Evolutionary conservation across 2,797 vertebrate genomes (phyloP), one percentile per base, ranked within the genome.

Genomic region (Myotis planiceps): DNA sequence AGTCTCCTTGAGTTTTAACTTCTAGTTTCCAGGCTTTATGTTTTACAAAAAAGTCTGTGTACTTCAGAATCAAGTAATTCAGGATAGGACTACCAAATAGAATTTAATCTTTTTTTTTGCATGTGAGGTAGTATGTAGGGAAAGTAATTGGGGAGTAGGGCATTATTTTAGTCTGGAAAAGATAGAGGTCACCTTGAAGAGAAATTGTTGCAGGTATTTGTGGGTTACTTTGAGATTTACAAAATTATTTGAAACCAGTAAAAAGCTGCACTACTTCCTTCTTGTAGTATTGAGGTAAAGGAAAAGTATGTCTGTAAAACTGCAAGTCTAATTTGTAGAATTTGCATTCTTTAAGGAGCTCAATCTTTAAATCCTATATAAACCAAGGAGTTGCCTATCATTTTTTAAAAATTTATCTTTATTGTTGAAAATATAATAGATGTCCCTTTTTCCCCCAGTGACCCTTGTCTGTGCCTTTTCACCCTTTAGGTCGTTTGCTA

Each of bases 281-380:
- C 49, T 92, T 78, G 4, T 63, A 51, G 53, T 74, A 60, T 27
- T 92, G 78, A 89, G 23, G 19, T 88, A 34, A 86, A 88, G 55
- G 87, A 90, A 93, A 88, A n/a, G 93, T 69, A 65, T 7, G 32
- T 45, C 53, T 78, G 0, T 76, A 85, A 91, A 95, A 92, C 55
- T 49, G 53, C 93, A 96, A 88, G 19, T 94, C 76, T 79, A 49
- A 76, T 85, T 85, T 78, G n/a, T 91, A 91, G 78, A 39, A 71
- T 94, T 92, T 92, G 9, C n/a, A 45, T 85, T 86, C 69, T 88
- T 91, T 79, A 45, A 55, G 55, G 37, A 90, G 29, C 15, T 86
- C 66, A 65, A 6, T 82, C 58, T 84, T 71, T 47, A 92, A 78
- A 81, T 74, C 10, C 21, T 74, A 0, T 93, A 29, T 94, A 84